Percentiles rank a stretch among this genome's conserved stretches.
Conservation (phyloP, 2,797 vertebrate species). For the Pseudochromis fuscus region DNA sequence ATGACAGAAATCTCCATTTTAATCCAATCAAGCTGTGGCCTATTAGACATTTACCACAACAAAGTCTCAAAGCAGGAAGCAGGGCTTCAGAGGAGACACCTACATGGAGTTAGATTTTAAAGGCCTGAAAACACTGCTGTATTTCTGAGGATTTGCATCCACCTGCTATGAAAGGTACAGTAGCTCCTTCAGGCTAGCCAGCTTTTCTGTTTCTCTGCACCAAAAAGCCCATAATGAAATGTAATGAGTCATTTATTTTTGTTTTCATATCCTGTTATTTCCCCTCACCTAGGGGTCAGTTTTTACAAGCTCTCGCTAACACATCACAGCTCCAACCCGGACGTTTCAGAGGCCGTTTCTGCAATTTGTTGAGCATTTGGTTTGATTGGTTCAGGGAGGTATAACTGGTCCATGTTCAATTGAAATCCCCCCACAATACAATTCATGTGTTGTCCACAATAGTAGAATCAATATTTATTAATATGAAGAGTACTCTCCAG, state of each 20-base stretch:
- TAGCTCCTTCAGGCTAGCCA: neutral
- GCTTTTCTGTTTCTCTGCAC: neutral
- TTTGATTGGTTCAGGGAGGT: slow-evolving; percentile 42
- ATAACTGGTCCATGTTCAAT: slow-evolving; percentile 29
- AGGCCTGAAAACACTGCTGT: neutral
- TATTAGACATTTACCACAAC: neutral
- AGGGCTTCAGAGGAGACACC: neutral
- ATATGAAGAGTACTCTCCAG: neutral
- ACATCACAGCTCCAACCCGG: slow-evolving; percentile 38
- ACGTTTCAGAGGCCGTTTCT: slow-evolving; percentile 34
- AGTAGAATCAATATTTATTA: slow-evolving; percentile 31
- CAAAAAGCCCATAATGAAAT: slow-evolving; percentile 18
- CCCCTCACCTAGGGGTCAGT: slow-evolving; percentile 32
- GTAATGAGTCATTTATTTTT: slow-evolving; percentile 40
- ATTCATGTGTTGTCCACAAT: slow-evolving; percentile 4
- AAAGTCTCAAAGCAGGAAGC: neutral
- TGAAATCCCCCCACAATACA: slow-evolving; percentile 9
- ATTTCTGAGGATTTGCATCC: neutral
- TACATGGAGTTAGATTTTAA: neutral
- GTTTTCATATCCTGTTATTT: slow-evolving; percentile 43
- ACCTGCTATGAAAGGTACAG: slow-evolving; percentile 9
- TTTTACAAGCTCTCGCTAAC: slow-evolving; percentile 3
- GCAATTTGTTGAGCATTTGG: slow-evolving; percentile 16
- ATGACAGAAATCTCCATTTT: slow-evolving; percentile 2
- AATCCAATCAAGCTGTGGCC: neutral